Evolutionary conservation across 2,113 vertebrate genomes (phyloP).

Genomic region (Polypterus senegalus): DNA sequence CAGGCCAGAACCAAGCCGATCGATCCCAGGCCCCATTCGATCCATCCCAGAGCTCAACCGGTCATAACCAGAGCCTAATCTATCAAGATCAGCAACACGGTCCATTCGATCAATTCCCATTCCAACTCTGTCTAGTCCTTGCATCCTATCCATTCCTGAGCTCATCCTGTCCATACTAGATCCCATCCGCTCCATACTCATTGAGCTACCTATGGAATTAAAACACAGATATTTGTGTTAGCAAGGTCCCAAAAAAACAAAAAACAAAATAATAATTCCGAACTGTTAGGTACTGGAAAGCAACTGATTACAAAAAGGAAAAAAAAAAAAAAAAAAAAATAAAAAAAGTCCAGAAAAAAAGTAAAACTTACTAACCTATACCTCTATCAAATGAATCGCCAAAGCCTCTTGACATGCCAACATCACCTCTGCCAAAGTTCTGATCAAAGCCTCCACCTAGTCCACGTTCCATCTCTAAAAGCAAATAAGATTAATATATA

Average conservation of each 20-base stretch:
- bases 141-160: conserved; percentile 64
- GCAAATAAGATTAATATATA: conserved; percentile 12
- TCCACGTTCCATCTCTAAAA: conserved; percentile 74
- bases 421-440: conserved; percentile 69
- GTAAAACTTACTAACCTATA: conserved; percentile 53
- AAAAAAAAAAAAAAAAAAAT: background rate
- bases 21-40: conserved; percentile 74
- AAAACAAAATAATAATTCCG: background rate
- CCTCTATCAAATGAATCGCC: conserved; percentile 78
- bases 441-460: conserved; percentile 73
- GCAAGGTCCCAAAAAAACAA: background rate
- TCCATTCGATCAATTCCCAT: conserved; percentile 79
- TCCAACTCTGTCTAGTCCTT: conserved; percentile 67
- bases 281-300: too few relatives aligned
- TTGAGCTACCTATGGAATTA: conserved; percentile 37
- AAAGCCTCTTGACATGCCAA: conserved; percentile 76
- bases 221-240: too few relatives aligned
- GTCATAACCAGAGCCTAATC: conserved; percentile 75
- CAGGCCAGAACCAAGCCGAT: conserved; percentile 70
- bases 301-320: background rate
- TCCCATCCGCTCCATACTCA: conserved; percentile 71
- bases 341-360: conserved; percentile 10
- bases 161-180: conserved; percentile 62
- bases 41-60: conserved; percentile 76
- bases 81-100: conserved; percentile 68